These are phyloP conservation scores for Dorcus parallelipipedus DNA, from an alignment of 2,888 invertebrate species.

Conservation along the genomic window DNA sequence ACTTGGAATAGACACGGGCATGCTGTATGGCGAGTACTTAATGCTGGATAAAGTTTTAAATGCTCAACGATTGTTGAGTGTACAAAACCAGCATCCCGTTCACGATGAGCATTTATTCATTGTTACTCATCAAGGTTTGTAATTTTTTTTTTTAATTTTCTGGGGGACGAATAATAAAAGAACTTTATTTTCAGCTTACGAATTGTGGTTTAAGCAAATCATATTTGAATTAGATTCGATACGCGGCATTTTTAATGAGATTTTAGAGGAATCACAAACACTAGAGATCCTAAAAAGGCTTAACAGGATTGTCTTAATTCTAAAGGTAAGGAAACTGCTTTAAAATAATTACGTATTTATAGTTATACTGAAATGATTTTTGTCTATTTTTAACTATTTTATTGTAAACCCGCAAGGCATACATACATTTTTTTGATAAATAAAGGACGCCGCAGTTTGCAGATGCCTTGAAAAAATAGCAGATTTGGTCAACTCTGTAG, in stretches of 20 bases:
- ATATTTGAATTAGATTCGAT: constrained; percentile 96
- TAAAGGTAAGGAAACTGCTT: constrained; percentile 63
- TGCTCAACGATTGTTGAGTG: constrained; percentile 79
- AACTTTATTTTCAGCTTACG: constrained; percentile 73
- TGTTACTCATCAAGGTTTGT: constrained; percentile 90
- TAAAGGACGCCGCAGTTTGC: too few relatives aligned
- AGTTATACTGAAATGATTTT: too few relatives aligned
- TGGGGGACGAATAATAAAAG: neutral
- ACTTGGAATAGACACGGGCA: constrained; percentile 69
- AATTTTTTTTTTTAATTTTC: neutral
- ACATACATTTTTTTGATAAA: too few relatives aligned
- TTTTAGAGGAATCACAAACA: constrained; percentile 86
- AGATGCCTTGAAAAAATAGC: too few relatives aligned
- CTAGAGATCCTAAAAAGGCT: constrained; percentile 89
- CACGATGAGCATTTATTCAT: constrained; percentile 98
- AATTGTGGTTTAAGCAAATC: constrained; percentile 99
- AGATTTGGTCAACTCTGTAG: too few relatives aligned
- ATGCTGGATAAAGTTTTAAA: constrained; percentile 83
- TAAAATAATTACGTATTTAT: too few relatives aligned
- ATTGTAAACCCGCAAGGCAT: too few relatives aligned
- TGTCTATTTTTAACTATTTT: too few relatives aligned
- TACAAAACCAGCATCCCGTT: constrained; percentile 68
- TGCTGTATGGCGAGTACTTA: constrained; percentile 87
- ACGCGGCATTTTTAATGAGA: constrained; percentile 69
- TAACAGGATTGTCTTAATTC: constrained; percentile 86